A percentile compares a stretch with the other conserved stretches of the same genome.
phyloP scores from a whole-genome alignment of 2,113 vertebrate genomes.

The Potamarius usumacintae region DNA sequence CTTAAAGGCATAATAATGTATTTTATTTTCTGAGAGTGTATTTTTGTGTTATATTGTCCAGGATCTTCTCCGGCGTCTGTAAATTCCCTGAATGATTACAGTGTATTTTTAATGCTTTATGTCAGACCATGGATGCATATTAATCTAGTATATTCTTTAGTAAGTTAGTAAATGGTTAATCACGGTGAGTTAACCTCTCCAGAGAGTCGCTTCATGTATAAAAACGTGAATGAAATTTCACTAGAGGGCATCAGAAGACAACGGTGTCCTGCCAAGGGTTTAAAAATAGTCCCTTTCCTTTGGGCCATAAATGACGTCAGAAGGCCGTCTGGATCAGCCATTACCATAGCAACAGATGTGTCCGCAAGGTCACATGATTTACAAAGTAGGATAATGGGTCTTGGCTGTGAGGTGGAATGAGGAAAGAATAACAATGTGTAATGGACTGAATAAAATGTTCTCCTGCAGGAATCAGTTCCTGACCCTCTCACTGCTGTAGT shows the following conservation, averaged over 20 bases:
- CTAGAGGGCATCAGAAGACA: constrained; percentile 42
- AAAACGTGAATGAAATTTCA: constrained; percentile 3
- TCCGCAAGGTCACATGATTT: constrained; percentile 23
- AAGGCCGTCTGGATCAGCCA: constrained; percentile 27
- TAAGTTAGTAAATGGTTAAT: neutral
- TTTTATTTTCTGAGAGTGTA: no score
- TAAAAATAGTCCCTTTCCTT: constrained; percentile 36
- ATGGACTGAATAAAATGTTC: constrained; percentile 16
- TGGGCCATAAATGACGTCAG: neutral
- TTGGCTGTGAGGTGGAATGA: constrained; percentile 8
- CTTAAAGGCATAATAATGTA: no score
- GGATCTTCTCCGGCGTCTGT: neutral
- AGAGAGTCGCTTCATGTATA: neutral
- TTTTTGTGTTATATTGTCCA: neutral
- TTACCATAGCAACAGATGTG: constrained; percentile 42
- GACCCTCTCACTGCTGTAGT: neutral
- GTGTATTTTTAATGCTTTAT: neutral
- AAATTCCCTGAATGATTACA: neutral
- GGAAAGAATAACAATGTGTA: constrained; percentile 17
- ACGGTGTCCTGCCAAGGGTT: constrained; percentile 1
- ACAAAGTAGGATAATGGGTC: constrained; percentile 16
- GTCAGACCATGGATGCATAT: neutral
- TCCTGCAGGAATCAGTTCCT: neutral
- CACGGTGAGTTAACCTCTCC: neutral
- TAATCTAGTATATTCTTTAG: neutral